A percentile compares a stretch with the other conserved stretches of the same genome.
phyloP scores from a whole-genome alignment of 2,888 invertebrate species.

The Lithophane socia region DNA sequence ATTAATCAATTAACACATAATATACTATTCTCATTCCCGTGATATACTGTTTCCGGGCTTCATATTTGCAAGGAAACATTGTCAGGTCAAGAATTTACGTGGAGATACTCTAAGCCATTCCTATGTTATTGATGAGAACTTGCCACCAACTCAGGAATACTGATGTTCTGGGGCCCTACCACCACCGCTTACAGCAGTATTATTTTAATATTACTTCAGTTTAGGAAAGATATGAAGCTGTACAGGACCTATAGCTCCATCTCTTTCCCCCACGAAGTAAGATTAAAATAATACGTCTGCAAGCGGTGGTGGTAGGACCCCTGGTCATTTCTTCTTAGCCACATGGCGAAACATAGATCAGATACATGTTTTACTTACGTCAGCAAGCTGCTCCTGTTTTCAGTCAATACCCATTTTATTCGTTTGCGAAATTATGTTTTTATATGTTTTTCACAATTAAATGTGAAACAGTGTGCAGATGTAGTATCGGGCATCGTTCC shows the following conservation, averaged over 20 bases:
- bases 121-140: neutral
- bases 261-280: no score
- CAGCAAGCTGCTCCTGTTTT: constrained; percentile 47
- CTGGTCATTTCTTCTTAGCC: neutral
- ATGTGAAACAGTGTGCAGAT: constrained; percentile 66
- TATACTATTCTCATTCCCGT: neutral
- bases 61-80: neutral
- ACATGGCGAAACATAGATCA: constrained; percentile 5
- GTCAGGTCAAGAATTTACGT: neutral
- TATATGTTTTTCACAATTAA: constrained; percentile 67
- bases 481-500: constrained; percentile 75
- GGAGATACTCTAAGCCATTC: neutral
- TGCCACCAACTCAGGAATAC: neutral
- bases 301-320: no score
- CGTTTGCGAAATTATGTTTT: constrained; percentile 61
- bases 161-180: neutral
- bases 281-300: no score
- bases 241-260: no score
- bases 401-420: constrained; percentile 44
- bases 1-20: constrained; percentile 33
- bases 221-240: no score
- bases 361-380: constrained; percentile 32
- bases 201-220: no score
- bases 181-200: no score
- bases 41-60: neutral